Conservation (phyloP, 2,888 invertebrate species). For the Beris morrisii region DNA sequence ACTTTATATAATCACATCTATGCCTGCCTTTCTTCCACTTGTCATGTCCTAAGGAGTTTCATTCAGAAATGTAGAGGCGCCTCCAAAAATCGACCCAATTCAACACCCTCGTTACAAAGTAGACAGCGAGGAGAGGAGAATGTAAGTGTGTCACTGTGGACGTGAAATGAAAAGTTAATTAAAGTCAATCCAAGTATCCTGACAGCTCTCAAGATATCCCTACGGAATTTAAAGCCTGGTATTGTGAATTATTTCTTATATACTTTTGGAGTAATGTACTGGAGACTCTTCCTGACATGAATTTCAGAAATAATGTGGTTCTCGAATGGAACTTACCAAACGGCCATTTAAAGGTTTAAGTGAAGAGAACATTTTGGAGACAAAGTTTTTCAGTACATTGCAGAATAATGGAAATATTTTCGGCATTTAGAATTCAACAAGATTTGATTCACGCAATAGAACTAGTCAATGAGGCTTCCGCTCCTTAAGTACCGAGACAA, state of each 20-base stretch:
- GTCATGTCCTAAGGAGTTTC: neutral
- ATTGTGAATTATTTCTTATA: neutral
- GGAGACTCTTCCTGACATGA: conserved; percentile 1
- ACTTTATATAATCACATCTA: neutral
- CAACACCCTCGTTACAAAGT: conserved; percentile 12
- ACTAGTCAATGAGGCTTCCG: too few relatives aligned
- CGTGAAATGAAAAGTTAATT: conserved; percentile 30
- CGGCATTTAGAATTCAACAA: too few relatives aligned
- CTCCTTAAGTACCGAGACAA: too few relatives aligned
- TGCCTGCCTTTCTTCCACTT: neutral
- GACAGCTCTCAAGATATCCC: neutral
- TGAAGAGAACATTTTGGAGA: too few relatives aligned
- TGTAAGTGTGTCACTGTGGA: conserved; percentile 8
- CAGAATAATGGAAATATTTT: too few relatives aligned
- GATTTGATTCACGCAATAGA: too few relatives aligned
- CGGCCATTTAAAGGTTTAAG: neutral
- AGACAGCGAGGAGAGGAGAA: conserved; percentile 4
- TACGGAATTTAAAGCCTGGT: neutral
- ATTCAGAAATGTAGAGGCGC: conserved; percentile 2
- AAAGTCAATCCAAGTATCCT: conserved; percentile 9
- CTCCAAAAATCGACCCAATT: conserved; percentile 13
- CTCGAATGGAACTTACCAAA: neutral
- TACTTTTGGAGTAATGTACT: neutral
- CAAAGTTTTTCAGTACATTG: too few relatives aligned
- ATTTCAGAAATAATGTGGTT: neutral